These are phyloP conservation scores for Oncorhynchus nerka DNA, from an alignment of 2,113 vertebrate species.

Conservation along the genomic window DNA sequence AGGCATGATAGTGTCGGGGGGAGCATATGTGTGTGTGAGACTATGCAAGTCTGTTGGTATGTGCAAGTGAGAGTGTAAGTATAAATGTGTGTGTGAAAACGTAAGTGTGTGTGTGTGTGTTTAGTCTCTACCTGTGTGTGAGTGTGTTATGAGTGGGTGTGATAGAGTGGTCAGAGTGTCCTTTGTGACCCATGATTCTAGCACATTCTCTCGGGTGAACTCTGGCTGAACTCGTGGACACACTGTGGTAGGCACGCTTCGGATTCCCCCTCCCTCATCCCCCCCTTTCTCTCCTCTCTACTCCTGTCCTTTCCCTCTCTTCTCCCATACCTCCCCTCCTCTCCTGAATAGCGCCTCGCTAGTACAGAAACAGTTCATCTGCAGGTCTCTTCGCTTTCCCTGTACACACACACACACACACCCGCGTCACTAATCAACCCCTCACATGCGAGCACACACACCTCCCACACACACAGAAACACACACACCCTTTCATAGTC, in stretches of 20 bases:
- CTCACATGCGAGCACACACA: neutral
- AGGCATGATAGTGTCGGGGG: too few relatives aligned
- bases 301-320: neutral
- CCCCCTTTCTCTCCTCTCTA: too few relatives aligned
- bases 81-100: too few relatives aligned
- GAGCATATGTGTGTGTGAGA: too few relatives aligned
- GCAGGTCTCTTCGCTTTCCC: conserved; percentile 10
- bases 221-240: conserved; percentile 73
- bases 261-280: neutral
- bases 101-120: too few relatives aligned
- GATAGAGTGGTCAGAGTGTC: conserved; percentile 12
- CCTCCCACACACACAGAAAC: too few relatives aligned
- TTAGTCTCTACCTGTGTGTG: too few relatives aligned
- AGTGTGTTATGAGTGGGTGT: neutral
- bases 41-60: neutral
- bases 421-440: neutral
- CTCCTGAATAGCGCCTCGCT: neutral
- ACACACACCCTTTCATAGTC: neutral
- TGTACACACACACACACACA: conserved; percentile 6
- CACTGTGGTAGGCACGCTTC: conserved; percentile 51
- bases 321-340: too few relatives aligned
- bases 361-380: conserved; percentile 12
- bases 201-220: conserved; percentile 74
- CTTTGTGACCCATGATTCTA: conserved; percentile 31
- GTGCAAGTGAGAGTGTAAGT: too few relatives aligned